Percentiles rank a stretch among this genome's conserved stretches.
Evolutionary conservation across 2,888 invertebrate genomes (phyloP).

Genomic region (Philopedon plagiatum): DNA sequence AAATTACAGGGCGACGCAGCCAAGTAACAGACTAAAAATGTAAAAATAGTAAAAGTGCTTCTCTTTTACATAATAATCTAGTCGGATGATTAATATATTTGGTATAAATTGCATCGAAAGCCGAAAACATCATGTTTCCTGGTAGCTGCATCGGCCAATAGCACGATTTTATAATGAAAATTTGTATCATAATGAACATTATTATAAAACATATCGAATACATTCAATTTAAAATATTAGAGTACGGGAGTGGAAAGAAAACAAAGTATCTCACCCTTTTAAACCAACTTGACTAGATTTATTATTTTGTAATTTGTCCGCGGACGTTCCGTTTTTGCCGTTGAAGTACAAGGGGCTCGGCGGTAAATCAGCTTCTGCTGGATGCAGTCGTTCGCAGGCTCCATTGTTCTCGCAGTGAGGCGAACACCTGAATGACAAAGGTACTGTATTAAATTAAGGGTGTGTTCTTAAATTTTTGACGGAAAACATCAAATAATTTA

Average conservation of each 20-base stretch:
- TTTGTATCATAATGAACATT: too few relatives aligned
- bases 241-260: neutral
- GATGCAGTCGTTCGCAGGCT: conserved; percentile 38
- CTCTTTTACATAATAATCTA: too few relatives aligned
- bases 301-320: conserved; percentile 46
- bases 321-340: conserved; percentile 53
- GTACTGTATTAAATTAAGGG: neutral
- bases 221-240: neutral
- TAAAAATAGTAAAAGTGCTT: too few relatives aligned
- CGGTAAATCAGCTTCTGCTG: conserved; percentile 42
- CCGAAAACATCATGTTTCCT: too few relatives aligned
- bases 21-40: too few relatives aligned
- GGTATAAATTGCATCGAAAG: too few relatives aligned
- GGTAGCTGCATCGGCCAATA: too few relatives aligned
- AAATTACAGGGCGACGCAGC: too few relatives aligned
- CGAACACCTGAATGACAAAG: conserved; percentile 19
- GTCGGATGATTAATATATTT: too few relatives aligned
- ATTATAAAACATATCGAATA: neutral
- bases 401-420: conserved; percentile 37
- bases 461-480: too few relatives aligned
- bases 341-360: conserved; percentile 56
- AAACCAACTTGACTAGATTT: conserved; percentile 66
- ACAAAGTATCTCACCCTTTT: conserved; percentile 23
- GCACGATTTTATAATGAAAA: too few relatives aligned
- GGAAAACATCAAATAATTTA: too few relatives aligned